Evolutionary conservation across 2,113 vertebrate genomes (phyloP).

Genomic region (Leucoraja erinaceus): DNA sequence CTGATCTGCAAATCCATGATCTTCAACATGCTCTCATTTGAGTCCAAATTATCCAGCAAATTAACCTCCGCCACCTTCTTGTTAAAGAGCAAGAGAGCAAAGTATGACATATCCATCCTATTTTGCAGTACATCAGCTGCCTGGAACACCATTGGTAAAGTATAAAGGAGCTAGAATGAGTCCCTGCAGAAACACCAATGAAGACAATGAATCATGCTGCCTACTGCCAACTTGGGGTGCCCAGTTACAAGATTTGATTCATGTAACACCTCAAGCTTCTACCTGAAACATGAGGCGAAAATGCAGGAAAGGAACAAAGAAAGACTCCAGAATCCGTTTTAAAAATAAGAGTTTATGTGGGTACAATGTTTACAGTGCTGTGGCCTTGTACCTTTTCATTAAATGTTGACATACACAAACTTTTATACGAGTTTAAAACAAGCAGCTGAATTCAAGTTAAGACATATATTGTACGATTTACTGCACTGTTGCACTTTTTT

Average conservation of each 20-base stretch:
- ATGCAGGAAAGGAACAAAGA: background rate
- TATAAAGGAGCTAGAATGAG: background rate
- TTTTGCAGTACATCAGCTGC: background rate
- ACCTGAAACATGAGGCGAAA: background rate
- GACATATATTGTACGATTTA: background rate
- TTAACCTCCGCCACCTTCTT: background rate
- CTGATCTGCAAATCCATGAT: background rate
- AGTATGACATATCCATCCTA: background rate
- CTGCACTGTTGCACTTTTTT: constrained; percentile 3
- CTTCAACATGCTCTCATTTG: background rate
- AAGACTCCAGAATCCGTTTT: background rate
- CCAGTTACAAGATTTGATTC: background rate
- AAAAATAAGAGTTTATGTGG: background rate
- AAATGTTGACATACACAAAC: background rate
- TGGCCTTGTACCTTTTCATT: background rate
- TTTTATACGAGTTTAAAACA: background rate
- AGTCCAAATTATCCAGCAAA: background rate
- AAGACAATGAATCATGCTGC: background rate
- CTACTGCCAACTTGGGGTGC: background rate
- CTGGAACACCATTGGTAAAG: background rate
- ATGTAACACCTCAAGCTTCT: background rate
- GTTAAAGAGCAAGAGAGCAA: no score
- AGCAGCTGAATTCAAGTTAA: background rate
- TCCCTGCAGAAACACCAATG: background rate
- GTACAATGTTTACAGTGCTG: background rate